Evolutionary conservation across 2,113 vertebrate genomes (phyloP), one percentile per base, ranked within the genome.

Genomic region (Forbesichthys agassizii): DNA sequence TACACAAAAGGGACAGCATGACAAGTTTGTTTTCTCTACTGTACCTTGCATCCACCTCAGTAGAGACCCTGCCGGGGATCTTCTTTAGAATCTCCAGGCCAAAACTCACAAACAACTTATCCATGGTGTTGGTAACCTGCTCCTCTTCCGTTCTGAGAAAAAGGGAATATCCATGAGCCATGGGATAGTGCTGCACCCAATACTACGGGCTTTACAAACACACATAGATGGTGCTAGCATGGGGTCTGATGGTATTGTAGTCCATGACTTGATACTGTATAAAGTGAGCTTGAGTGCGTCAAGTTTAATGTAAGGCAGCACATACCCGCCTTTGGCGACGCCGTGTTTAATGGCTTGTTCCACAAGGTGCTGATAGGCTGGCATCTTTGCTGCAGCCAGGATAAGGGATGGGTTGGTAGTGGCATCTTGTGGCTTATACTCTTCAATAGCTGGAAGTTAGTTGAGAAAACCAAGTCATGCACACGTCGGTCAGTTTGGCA

Each of bases 341-440:
- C 95, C 96, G 0, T 94, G 95, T 81, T 95, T 92, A 11, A 98
- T 92, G 46, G 97, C 97, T 73, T 96, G 94, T 46, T 95, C 94
- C 84, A 99, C 73, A 0, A 98, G 90, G 13, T 90, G 86, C 86
- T 96, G 93, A 90, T 98, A 99, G 1, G 88, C 83, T 0, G 96
- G 93, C 96, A 99, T 99, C 85, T 97, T 97, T 0, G 97, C 94
- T 0, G 97, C 98, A 16, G 96, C 96, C 63, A 99, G 90, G 62
- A 99, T 98, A 64, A 99, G 92, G 7, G 98, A 99, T 0, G 98
- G 98, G 85, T 99, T 99, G 20, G 98, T 99, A 77, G 98, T 99
- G 74, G 97, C 96, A 93, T 99, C 98, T 70, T 98, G 95, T 18
- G 98, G 97, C 84, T 98, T 96, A 87, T 96, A 99, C 75, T 97